Conservation (phyloP, 2,797 vertebrate species). For the Alosa sapidissima region DNA sequence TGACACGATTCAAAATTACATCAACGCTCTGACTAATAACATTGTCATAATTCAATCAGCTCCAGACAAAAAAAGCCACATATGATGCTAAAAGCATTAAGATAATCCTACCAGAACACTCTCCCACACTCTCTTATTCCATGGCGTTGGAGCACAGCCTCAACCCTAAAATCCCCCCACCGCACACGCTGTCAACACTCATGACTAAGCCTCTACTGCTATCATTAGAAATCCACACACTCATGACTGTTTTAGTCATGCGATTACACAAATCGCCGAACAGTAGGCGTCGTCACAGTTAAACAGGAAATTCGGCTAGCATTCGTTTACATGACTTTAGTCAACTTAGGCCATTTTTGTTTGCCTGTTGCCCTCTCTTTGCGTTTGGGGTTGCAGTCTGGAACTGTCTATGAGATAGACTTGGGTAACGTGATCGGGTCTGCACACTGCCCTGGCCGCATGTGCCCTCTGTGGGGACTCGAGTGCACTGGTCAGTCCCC, state of each 20-base stretch:
- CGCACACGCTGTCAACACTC: neutral
- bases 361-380: neutral
- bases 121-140: neutral
- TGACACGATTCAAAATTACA: neutral
- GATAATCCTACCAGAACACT: neutral
- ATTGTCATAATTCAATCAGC: neutral
- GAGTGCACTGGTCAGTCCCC: neutral
- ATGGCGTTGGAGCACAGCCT: neutral
- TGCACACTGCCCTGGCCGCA: neutral
- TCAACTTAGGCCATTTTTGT: neutral
- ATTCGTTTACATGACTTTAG: neutral
- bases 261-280: neutral
- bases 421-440: neutral
- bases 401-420: conserved; percentile 17
- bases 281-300: neutral
- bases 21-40: conserved; percentile 7
- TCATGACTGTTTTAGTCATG: neutral
- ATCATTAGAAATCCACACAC: neutral
- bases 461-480: neutral
- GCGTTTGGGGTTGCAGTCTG: neutral
- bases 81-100: neutral
- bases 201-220: neutral
- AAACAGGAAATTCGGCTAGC: neutral
- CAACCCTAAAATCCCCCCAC: neutral
- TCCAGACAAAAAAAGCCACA: neutral